phyloP scores from a whole-genome alignment of 2,113 vertebrate species.

The Stigmatopora nigra region DNA sequence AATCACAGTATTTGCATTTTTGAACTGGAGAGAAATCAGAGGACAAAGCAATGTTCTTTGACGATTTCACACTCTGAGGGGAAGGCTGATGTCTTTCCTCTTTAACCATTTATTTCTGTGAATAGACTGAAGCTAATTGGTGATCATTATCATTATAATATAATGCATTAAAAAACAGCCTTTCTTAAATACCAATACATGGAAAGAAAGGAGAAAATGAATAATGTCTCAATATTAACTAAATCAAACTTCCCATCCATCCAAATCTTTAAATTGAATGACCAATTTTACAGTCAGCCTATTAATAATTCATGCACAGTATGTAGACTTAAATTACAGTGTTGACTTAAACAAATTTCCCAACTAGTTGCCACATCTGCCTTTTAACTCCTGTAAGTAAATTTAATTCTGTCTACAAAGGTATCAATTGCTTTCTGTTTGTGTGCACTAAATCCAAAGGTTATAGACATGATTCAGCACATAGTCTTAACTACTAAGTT shows the following conservation, averaged over 20 bases:
- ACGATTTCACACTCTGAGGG: slow-evolving; percentile 49
- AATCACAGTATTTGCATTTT: slow-evolving; percentile 46
- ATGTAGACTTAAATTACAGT: background rate
- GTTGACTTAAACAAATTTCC: slow-evolving; percentile 9
- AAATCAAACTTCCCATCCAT: slow-evolving; percentile 1
- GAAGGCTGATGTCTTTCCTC: slow-evolving; percentile 54
- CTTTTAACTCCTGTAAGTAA: slow-evolving; percentile 19
- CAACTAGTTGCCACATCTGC: slow-evolving; percentile 8
- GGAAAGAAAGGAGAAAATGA: slow-evolving; percentile 20
- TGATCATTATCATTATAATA: slow-evolving; percentile 61
- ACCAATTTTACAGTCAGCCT: background rate
- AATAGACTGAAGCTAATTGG: slow-evolving; percentile 67
- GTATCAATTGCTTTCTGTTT: slow-evolving; percentile 33
- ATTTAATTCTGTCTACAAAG: slow-evolving; percentile 27
- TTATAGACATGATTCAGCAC: slow-evolving; percentile 62
- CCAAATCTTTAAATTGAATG: background rate
- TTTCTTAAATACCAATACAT: slow-evolving; percentile 39
- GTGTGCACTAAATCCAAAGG: slow-evolving; percentile 55
- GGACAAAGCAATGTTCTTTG: slow-evolving; percentile 43
- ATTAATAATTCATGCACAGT: background rate
- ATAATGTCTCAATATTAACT: slow-evolving; percentile 9
- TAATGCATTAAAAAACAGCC: slow-evolving; percentile 56
- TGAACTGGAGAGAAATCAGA: slow-evolving; percentile 56
- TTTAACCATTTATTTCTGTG: slow-evolving; percentile 62
- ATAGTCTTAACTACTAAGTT: slow-evolving; percentile 60